phyloP scores from a whole-genome alignment of 92 coral and sea anemone genomes.

The Montipora capitata region DNA sequence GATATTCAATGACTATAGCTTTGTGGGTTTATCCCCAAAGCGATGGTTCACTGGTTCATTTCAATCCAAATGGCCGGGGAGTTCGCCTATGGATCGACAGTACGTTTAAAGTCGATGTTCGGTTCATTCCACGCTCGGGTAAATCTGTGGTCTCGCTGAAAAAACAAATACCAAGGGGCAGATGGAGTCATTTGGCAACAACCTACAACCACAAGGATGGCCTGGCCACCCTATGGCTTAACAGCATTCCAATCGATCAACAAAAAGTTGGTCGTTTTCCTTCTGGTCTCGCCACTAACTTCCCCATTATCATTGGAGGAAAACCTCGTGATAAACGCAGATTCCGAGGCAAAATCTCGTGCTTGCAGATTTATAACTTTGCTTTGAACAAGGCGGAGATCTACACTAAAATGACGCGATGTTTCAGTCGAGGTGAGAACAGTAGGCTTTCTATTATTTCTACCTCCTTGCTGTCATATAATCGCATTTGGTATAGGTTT shows the following conservation, averaged over 20 bases:
- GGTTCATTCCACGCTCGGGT: constrained; percentile 58
- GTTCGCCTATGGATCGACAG: constrained; percentile 57
- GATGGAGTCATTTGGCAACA: constrained; percentile 74
- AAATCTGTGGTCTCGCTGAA: constrained; percentile 29
- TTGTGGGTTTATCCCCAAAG: constrained; percentile 70
- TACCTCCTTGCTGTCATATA: too few relatives aligned
- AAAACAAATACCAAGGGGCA: constrained; percentile 38
- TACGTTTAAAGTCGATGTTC: constrained; percentile 9
- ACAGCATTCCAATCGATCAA: constrained; percentile 37
- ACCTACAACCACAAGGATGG: constrained; percentile 63
- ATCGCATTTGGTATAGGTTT: too few relatives aligned
- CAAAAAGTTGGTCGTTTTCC: constrained; percentile 41
- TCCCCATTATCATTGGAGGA: constrained; percentile 61
- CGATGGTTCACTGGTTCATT: constrained; percentile 75
- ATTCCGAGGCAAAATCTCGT: constrained; percentile 70
- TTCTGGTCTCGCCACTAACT: constrained; percentile 58
- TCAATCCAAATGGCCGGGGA: constrained; percentile 57
- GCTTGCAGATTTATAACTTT: constrained; percentile 66
- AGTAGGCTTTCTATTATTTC: too few relatives aligned
- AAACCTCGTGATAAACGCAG: constrained; percentile 68
- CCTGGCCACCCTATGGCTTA: constrained; percentile 60
- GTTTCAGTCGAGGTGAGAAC: constrained; percentile 63
- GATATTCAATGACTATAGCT: constrained; percentile 56
- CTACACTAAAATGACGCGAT: constrained; percentile 38
- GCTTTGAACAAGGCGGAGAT: constrained; percentile 53